Percentiles rank a stretch among this genome's conserved stretches.
Evolutionary conservation across 2,113 vertebrate species (phyloP).

Genomic region (Semnopithecus entellus): DNA sequence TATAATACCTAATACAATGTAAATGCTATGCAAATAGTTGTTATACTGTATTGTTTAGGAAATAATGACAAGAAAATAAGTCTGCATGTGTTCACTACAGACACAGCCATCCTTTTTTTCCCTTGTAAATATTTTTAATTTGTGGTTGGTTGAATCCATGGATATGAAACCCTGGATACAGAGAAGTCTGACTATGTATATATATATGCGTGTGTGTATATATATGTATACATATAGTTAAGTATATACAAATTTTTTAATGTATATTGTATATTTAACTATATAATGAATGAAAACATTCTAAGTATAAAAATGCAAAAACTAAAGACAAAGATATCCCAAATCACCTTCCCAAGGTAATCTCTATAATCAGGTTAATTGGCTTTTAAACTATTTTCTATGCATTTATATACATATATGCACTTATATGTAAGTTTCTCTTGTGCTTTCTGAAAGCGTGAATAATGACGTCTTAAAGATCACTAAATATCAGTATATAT

Average conservation of each 20-base stretch:
- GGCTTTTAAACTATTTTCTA: neutral
- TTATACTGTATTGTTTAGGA: neutral
- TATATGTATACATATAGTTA: neutral
- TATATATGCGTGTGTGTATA: neutral
- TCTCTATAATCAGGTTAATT: neutral
- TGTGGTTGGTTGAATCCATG: neutral
- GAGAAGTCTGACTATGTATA: neutral
- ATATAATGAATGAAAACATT: neutral
- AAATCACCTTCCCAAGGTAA: neutral
- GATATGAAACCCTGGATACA: neutral
- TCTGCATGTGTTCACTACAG: neutral
- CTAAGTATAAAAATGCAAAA: neutral
- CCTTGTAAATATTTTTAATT: neutral
- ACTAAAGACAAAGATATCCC: neutral
- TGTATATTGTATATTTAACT: neutral
- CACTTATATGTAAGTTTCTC: neutral
- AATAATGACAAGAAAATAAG: neutral
- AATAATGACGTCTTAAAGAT: neutral
- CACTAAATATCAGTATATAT: neutral
- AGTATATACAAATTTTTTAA: no score
- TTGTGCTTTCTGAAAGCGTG: neutral
- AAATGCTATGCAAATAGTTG: neutral
- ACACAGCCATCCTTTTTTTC: neutral
- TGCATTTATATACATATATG: neutral
- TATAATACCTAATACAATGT: neutral